A percentile compares a stretch with the other conserved stretches of the same genome.
These are phyloP conservation scores for Salticus scenicus DNA, from an alignment of 2,888 invertebrate genomes.

Conservation along the genomic window DNA sequence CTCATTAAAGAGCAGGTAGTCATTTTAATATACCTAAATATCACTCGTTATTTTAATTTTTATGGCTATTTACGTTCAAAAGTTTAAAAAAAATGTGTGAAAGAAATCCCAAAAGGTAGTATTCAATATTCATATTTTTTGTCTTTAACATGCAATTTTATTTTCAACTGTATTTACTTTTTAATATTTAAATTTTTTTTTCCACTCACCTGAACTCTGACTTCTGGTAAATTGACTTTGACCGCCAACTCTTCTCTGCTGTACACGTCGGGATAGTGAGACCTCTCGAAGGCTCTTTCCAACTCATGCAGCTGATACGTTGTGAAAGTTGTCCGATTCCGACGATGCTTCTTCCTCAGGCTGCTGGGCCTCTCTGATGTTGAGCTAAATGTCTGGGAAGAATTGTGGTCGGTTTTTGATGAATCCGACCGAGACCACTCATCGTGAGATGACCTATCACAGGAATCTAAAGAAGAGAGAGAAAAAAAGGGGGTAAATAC, in stretches of 20 bases:
- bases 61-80: no score
- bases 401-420: not conserved
- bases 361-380: slow-evolving; percentile 5
- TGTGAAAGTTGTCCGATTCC: slow-evolving; percentile 98
- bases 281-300: slow-evolving; percentile 96
- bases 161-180: no score
- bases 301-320: slow-evolving; percentile 98
- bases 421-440: slow-evolving; percentile 19
- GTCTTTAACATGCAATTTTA: no score
- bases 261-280: slow-evolving; percentile 99
- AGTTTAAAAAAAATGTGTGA: no score
- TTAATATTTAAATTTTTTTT: no score
- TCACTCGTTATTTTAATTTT: no score
- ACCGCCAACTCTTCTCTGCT: slow-evolving; percentile 96
- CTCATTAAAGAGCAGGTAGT: no score
- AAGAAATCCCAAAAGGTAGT: no score
- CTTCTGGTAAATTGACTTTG: slow-evolving; percentile 98
- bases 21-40: no score
- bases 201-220: slow-evolving; percentile 98
- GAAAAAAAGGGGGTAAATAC: no score
- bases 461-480: not conserved
- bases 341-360: slow-evolving; percentile 88
- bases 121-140: no score
- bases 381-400: not conserved
- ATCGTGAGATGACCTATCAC: not conserved